Percentiles rank a stretch among this genome's conserved stretches.
Conservation (phyloP, 2,113 vertebrate genomes). For the Acrocephalus kingi region DNA sequence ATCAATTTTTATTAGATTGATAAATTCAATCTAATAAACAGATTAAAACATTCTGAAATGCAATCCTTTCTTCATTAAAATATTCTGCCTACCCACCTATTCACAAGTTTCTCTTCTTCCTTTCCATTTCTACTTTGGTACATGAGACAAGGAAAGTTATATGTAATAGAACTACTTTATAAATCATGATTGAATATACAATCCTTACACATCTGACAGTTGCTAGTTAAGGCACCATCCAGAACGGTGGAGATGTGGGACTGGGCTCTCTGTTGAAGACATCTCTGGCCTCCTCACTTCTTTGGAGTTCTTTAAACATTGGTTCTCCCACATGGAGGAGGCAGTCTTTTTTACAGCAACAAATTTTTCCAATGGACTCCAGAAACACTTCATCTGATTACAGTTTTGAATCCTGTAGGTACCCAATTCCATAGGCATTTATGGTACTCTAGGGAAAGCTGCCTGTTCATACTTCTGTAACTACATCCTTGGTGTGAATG, state of each 20-base stretch:
- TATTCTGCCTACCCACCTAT: fast-evolving
- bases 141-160: not conserved
- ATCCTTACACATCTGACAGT: not conserved
- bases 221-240: not conserved
- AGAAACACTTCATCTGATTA: not conserved
- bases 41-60: not conserved
- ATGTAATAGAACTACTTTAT: not conserved
- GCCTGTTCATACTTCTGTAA: not conserved
- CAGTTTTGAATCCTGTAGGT: not conserved
- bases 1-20: not conserved
- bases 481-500: not conserved
- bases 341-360: not conserved
- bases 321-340: not conserved
- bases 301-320: not conserved
- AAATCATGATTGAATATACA: not conserved
- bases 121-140: not conserved
- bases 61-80: not conserved
- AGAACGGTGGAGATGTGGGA: not conserved
- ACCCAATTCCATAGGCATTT: fast-evolving
- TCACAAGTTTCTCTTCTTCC: not conserved
- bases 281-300: not conserved
- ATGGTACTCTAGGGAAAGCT: not conserved
- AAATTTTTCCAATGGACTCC: not conserved
- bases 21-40: no score
- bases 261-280: not conserved